These are phyloP conservation scores for Indicator indicator DNA, from an alignment of 2,113 vertebrate genomes.

Conservation along the genomic window DNA sequence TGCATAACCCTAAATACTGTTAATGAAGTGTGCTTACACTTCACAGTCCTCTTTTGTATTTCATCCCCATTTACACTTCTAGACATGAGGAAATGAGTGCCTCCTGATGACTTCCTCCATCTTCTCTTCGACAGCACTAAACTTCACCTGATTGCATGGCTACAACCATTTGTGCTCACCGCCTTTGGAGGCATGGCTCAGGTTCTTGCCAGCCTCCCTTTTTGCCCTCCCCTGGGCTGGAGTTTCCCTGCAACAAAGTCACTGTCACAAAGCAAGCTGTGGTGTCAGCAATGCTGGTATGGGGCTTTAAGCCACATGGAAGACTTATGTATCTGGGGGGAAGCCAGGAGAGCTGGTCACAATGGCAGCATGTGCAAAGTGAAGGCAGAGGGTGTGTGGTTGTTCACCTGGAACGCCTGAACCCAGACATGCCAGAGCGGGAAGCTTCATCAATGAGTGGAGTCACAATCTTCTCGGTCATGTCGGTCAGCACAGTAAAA, in stretches of 20 bases:
- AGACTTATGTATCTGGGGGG: accelerated
- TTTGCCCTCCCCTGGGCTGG: not conserved
- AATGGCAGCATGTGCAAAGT: not conserved
- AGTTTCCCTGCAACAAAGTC: not conserved
- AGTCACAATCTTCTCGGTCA: conserved; percentile 95
- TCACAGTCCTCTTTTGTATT: not conserved
- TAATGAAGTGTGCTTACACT: not conserved
- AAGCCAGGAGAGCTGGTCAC: not conserved
- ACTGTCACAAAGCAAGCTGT: accelerated
- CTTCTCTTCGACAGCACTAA: not conserved
- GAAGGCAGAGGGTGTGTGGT: not conserved
- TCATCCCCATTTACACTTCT: not conserved
- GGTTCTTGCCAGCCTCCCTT: not conserved
- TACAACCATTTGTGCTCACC: not conserved
- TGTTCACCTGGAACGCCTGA: conserved; percentile 89
- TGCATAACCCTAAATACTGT: not conserved
- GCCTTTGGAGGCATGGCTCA: not conserved
- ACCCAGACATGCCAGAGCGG: conserved; percentile 80
- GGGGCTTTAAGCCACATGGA: not conserved
- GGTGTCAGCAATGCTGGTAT: accelerated
- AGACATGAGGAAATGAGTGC: not conserved
- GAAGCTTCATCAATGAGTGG: conserved; percentile 91
- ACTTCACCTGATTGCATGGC: not conserved
- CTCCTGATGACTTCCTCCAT: not conserved
- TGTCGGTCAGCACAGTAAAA: conserved; percentile 95